Base-by-base conservation (phyloP, 2,797 vertebrate genomes). In the Borostomias antarcticus region DNA sequence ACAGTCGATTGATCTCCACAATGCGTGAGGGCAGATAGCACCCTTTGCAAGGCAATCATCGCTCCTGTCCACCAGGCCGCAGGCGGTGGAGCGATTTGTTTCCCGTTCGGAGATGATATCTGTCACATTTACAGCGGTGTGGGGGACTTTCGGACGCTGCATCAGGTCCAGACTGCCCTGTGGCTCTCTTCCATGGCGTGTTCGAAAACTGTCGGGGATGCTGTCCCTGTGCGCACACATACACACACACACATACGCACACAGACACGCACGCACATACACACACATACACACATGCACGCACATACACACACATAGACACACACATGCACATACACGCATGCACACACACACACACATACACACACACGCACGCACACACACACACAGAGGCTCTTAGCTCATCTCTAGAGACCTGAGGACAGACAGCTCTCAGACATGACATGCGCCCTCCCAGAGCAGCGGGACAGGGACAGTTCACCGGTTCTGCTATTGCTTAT, bases 1-100 rank as follows among this genome's bases (percentile, higher is more conserved):
- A 70, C 63, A 28, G 48, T 68, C 45, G 48, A 67, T 51, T 26
- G 67, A 78, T 73, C 50, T 47, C 30, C 56, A 65, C 58, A 66
- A 69, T 65, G 61, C 45, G 43, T 56, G 54, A 45, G 33, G 52
- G 57, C 17, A 60, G 58, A 51, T 61, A 35, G 58, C 58, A 29
- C 54, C 54, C 63, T 40, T 71, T 71, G 56, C 19, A 45, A 40
- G 21, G 35, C 64, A 68, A 67, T 70, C 63, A 62, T 58, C 25
- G 64, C 59, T 78, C 35, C 54, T 45, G 59, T 72, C 60, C 77
- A 70, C 28, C 40, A 21, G 68, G 60, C 61, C 21, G 13, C 37
- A 60, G 48, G 50, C 54, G 53, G 9, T 61, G 50, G 63, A 63
- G 58, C 58, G 62, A 67, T 70, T 73, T 74, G 52, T 64, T 69